Conservation (phyloP, 2,888 invertebrate species). For the Cyclophora albipunctata region DNA sequence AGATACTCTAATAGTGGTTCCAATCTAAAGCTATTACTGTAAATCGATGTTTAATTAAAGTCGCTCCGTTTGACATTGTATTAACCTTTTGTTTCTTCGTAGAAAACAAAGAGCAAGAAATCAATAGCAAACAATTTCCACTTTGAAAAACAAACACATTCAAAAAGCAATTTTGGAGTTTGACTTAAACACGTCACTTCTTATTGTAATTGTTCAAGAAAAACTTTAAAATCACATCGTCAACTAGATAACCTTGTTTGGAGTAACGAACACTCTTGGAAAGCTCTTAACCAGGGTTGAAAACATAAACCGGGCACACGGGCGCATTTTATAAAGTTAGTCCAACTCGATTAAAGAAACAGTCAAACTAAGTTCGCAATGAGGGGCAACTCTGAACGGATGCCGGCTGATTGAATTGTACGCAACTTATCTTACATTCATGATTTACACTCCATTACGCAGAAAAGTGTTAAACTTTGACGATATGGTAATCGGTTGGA, state of each 20-base stretch:
- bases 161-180: too few relatives aligned
- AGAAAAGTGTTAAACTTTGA: conserved; percentile 10
- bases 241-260: conserved; percentile 44
- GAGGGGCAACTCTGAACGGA: conserved; percentile 44
- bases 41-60: too few relatives aligned
- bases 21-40: too few relatives aligned
- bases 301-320: conserved; percentile 63
- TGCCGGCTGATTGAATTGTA: conserved; percentile 47
- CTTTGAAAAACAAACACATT: too few relatives aligned
- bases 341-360: conserved; percentile 60
- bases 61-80: too few relatives aligned
- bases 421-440: conserved; percentile 27
- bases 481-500: conserved; percentile 6
- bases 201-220: conserved; percentile 5
- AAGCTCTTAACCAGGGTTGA: conserved; percentile 59
- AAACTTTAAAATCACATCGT: conserved; percentile 35
- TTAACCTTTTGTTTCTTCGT: too few relatives aligned
- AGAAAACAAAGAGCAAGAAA: too few relatives aligned
- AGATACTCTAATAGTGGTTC: too few relatives aligned
- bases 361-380: conserved; percentile 52
- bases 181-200: too few relatives aligned
- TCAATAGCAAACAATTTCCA: too few relatives aligned
- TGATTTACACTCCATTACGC: conserved; percentile 19
- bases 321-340: conserved; percentile 65
- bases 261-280: conserved; percentile 52